Percentiles rank a stretch among this genome's conserved stretches.
These are phyloP conservation scores for Tethea ocularis DNA, from an alignment of 2,888 invertebrate species.

Conservation along the genomic window DNA sequence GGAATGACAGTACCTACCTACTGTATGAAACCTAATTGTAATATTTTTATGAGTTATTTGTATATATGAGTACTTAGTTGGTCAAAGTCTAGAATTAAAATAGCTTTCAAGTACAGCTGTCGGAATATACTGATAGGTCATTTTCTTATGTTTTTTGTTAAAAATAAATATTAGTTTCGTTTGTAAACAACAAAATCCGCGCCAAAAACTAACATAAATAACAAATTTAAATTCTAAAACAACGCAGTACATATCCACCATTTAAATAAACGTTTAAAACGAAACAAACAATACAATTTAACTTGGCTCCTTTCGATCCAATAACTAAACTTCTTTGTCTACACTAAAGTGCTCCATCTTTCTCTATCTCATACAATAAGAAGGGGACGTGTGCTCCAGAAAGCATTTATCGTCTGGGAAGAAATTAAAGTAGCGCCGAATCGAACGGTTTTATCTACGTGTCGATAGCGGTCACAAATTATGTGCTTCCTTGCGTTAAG, in stretches of 20 bases:
- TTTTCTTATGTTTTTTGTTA: too few species aligned
- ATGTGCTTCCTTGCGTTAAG: conserved; percentile 73
- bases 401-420: conserved; percentile 76
- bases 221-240: conserved; percentile 7
- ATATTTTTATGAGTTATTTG: too few species aligned
- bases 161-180: too few species aligned
- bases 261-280: conserved; percentile 6
- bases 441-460: conserved; percentile 81
- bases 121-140: too few species aligned
- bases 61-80: too few species aligned
- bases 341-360: conserved; percentile 45
- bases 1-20: too few species aligned
- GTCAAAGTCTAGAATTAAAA: too few species aligned
- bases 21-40: too few species aligned
- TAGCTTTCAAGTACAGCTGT: too few species aligned
- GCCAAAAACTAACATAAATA: too few species aligned
- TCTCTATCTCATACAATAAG: conserved; percentile 39
- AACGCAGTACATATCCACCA: neutral
- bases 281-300: conserved; percentile 49
- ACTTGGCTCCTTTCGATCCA: conserved; percentile 47
- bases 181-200: too few species aligned
- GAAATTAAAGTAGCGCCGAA: conserved; percentile 81
- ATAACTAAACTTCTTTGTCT: conserved; percentile 70
- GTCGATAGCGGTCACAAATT: conserved; percentile 82
- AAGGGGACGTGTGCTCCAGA: conserved; percentile 51